Evolutionary conservation across 2,797 vertebrate species (phyloP).

Genomic region (Vireo griseus): DNA sequence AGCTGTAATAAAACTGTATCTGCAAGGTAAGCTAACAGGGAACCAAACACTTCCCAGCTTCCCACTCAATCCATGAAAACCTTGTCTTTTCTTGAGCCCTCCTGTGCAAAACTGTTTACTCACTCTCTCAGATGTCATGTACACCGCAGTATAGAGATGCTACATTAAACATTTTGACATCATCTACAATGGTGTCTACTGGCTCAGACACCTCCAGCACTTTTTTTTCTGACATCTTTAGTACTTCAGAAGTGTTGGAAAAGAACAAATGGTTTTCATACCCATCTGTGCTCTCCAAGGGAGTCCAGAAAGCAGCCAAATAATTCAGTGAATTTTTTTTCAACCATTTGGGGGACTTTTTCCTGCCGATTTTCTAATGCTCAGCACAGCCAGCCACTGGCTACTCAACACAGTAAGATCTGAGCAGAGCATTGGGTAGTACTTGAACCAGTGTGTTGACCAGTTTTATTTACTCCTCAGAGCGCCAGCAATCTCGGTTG

Average conservation of each 20-base stretch:
- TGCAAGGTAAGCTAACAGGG: neutral
- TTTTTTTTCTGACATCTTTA: neutral
- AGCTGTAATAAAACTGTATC: neutral
- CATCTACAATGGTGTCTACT: neutral
- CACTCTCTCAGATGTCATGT: neutral
- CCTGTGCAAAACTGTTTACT: neutral
- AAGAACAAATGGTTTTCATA: neutral
- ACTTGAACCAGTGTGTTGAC: neutral
- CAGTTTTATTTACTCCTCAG: neutral
- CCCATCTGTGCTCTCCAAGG: constrained; percentile 1
- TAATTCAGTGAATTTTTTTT: neutral
- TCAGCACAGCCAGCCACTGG: neutral
- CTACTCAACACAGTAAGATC: neutral
- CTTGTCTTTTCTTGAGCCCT: neutral
- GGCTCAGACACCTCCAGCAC: neutral
- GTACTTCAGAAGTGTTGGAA: constrained; percentile 6
- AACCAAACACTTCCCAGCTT: neutral
- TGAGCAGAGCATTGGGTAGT: neutral
- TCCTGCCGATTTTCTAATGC: neutral
- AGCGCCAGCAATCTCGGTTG: neutral
- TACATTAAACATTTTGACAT: constrained; percentile 13
- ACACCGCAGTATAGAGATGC: neutral
- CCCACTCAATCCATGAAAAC: neutral
- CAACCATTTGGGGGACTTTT: neutral
- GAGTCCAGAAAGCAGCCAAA: constrained; percentile 16